Evolutionary conservation across 1,140 invertebrate genomes (phyloP), one percentile per base, ranked within the genome.

Genomic region (Elymnias hypermnestra): DNA sequence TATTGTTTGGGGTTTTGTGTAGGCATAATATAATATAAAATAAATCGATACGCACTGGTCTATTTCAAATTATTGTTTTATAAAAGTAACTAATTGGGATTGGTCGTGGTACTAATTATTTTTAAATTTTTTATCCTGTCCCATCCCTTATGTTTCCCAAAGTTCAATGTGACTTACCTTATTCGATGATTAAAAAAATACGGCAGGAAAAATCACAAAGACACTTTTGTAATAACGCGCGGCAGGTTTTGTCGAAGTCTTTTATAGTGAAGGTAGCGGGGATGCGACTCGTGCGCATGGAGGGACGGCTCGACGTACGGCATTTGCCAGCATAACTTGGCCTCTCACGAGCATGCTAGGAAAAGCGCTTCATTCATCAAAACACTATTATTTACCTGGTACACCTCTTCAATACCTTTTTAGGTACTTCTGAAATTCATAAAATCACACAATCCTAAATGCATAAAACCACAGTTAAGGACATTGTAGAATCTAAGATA

Each of bases 211-310:
- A 83, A 78, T 73, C 75, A 84, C 81, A 78, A 68, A 77, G 58
- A 22, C 77, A 84, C 81, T 72, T 71, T 81, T 65, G 77, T 82
- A 84, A 84, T 84, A 84, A 74, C 81, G 73, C 77, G 77, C 69
- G 66, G 73, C 77, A 61, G 64, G 71, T 72, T 78, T 76, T 51
- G 63, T 42, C 66, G 57, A 63, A 57, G 66, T 69, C 77, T 84
- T 84, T 65, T 83, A 83, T 84, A 84, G 62, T 57, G 55, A 56
- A 36, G 37, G 76, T 70, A 75, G 79, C 79, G 79, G 79, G 79
- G 79, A 83, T 77, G 74, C 41, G 67, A 29, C 50, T 57, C 51
- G 39, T 29, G 60, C 52, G 57, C 55, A 62, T 61, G 72, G 68
- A 56, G 75, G 70, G 70, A 68, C 61, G 22, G 28, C 22, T 39